phyloP scores from a whole-genome alignment of 2,113 vertebrate genomes.

The Egretta garzetta region DNA sequence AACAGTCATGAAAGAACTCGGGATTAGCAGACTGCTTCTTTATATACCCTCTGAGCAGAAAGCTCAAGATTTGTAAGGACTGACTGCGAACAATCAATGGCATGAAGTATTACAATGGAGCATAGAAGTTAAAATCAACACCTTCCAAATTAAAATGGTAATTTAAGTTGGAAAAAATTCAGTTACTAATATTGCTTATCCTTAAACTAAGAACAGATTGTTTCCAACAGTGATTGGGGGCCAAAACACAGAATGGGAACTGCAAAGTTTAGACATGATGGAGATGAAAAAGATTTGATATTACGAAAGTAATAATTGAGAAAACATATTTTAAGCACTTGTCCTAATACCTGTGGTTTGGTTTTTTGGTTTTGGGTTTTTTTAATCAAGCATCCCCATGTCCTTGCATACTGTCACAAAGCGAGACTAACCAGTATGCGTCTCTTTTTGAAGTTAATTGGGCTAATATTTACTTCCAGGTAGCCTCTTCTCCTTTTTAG shows the following conservation, averaged over 20 bases:
- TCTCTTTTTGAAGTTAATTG: background rate
- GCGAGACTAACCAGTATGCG: background rate
- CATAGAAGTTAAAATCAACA: background rate
- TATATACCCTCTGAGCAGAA: background rate
- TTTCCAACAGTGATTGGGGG: background rate
- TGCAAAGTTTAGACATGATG: background rate
- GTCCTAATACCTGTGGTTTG: background rate
- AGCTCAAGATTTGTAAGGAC: background rate
- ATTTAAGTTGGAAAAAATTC: background rate
- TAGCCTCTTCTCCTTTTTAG: background rate
- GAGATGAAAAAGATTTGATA: background rate
- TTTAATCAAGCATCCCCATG: background rate
- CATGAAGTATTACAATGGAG: background rate
- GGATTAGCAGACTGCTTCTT: conserved; percentile 21
- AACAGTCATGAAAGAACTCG: background rate
- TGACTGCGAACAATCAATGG: background rate
- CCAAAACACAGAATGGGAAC: background rate
- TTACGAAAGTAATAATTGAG: background rate
- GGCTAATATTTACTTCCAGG: background rate
- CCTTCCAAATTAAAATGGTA: background rate
- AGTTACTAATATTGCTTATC: background rate
- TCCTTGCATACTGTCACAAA: background rate
- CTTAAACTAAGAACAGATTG: background rate
- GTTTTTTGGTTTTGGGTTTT: background rate
- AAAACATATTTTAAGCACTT: background rate